A percentile compares a stretch with the other conserved stretches of the same genome.
Conservation (phyloP, 2,797 vertebrate species). For the Coluber constrictor region DNA sequence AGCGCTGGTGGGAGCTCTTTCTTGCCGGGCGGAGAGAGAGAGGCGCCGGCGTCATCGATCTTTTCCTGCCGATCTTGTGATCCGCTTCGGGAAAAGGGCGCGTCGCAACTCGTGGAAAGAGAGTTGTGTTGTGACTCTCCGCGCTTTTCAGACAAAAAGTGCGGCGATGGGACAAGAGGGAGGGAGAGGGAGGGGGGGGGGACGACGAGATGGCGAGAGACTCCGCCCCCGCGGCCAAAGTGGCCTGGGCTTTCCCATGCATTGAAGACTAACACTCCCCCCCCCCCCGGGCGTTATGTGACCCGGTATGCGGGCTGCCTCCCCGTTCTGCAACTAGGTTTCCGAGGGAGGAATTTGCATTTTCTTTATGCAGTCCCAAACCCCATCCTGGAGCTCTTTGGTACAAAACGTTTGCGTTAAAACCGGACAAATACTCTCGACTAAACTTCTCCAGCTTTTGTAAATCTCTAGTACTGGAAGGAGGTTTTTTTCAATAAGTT, state of each 20-base stretch:
- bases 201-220: background rate
- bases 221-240: background rate
- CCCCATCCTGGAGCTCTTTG: background rate
- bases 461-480: background rate
- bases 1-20: background rate
- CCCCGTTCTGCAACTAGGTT: background rate
- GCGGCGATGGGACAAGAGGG: background rate
- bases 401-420: background rate
- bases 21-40: too few relatives aligned
- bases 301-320: background rate
- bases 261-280: background rate
- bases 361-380: background rate
- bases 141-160: background rate
- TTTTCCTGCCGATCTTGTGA: background rate
- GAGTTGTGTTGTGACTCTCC: background rate
- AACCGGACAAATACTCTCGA: background rate
- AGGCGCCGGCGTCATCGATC: background rate
- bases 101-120: background rate
- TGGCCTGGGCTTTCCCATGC: too few relatives aligned
- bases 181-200: too few relatives aligned
- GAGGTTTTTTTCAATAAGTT: background rate
- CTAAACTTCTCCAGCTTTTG: background rate
- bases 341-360: too few relatives aligned
- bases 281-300: constrained; percentile 2
- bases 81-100: too few relatives aligned